Evolutionary conservation across 2,888 invertebrate species (phyloP).

Genomic region (Agrotis puta): DNA sequence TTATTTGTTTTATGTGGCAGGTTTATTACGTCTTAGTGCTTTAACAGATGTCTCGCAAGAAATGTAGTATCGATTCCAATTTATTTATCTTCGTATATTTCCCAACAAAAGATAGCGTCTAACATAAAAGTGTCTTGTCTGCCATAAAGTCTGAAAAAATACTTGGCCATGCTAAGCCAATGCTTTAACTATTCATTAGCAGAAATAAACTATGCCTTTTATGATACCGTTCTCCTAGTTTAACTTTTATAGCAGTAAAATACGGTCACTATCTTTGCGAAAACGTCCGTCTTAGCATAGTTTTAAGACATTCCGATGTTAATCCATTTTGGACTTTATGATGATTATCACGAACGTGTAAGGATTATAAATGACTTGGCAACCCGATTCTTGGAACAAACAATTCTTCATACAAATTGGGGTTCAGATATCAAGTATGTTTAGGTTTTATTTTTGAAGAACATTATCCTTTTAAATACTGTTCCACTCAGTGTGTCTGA

Average conservation of each 20-base stretch:
- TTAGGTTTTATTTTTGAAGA: conserved; percentile 20
- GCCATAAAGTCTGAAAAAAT: conserved; percentile 7
- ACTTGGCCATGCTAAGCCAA: conserved; percentile 12
- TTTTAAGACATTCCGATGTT: conserved; percentile 64
- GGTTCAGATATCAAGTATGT: conserved; percentile 24
- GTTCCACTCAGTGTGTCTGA: conserved; percentile 49
- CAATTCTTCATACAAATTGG: conserved; percentile 33
- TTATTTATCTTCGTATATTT: conserved; percentile 26
- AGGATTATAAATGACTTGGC: conserved; percentile 58
- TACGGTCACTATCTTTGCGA: conserved; percentile 47
- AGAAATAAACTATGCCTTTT: conserved; percentile 52
- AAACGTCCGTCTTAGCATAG: conserved; percentile 49
- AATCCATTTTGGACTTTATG: conserved; percentile 62
- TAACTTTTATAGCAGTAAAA: conserved; percentile 53
- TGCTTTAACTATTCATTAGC: conserved; percentile 37
- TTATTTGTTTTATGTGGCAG: conserved; percentile 69
- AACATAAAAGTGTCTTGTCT: conserved; percentile 13
- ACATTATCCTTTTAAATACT: conserved; percentile 19
- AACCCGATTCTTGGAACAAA: conserved; percentile 59
- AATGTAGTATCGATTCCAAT: conserved; percentile 32
- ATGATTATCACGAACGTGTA: conserved; percentile 55
- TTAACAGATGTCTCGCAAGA: conserved; percentile 41
- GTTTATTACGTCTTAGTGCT: conserved; percentile 66
- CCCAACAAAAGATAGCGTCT: conserved; percentile 1
- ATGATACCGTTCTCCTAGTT: conserved; percentile 35